Evolutionary conservation across 2,797 vertebrate species (phyloP).

Genomic region (Alouatta caraya): DNA sequence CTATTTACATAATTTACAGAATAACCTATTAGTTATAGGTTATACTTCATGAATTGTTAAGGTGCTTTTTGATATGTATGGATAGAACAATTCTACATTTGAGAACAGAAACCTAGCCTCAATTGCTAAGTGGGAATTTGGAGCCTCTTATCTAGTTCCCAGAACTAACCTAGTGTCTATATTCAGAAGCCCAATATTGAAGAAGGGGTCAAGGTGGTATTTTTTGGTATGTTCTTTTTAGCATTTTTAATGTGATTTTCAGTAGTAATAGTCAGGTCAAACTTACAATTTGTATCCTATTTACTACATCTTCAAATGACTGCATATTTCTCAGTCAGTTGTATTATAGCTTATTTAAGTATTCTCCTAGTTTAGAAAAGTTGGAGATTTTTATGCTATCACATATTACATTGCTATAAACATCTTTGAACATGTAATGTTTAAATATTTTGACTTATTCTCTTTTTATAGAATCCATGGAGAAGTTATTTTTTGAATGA

Average conservation of each 20-base stretch:
- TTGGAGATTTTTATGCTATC: neutral
- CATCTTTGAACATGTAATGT: neutral
- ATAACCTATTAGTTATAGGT: neutral
- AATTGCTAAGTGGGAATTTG: neutral
- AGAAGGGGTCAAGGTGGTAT: neutral
- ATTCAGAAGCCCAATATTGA: neutral
- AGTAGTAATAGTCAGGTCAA: neutral
- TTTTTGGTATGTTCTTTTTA: neutral
- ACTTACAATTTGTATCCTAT: neutral
- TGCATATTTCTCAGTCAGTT: neutral
- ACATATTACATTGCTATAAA: neutral
- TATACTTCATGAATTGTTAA: neutral
- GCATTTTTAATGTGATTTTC: neutral
- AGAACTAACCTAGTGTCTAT: neutral
- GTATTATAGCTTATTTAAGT: neutral
- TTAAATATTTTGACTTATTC: neutral
- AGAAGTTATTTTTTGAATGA: neutral
- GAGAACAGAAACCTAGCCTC: neutral
- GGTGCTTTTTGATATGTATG: neutral
- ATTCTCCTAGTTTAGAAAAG: slow-evolving; percentile 8
- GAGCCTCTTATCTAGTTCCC: neutral
- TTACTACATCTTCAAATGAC: neutral
- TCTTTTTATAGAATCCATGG: neutral
- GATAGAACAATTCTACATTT: neutral
- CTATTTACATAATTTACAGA: neutral